These are phyloP conservation scores for Acromyrmex heyeri DNA, from an alignment of 1,140 invertebrate genomes.

Conservation along the genomic window DNA sequence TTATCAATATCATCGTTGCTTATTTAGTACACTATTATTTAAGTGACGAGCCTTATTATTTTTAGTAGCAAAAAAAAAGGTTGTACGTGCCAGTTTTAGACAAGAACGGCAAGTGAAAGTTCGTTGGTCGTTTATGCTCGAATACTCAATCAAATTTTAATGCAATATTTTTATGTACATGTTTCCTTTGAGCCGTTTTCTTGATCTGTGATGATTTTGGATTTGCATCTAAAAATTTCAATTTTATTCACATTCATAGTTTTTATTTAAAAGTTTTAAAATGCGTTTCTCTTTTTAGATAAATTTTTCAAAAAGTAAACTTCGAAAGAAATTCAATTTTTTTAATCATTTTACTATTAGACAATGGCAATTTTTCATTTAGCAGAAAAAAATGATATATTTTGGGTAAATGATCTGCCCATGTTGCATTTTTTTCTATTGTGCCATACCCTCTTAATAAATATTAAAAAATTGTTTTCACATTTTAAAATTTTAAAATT, in stretches of 20 bases:
- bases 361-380: constrained; percentile 20
- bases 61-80: constrained; percentile 74
- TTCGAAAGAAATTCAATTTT: constrained; percentile 3
- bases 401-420: constrained; percentile 30
- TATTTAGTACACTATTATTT: constrained; percentile 61
- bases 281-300: constrained; percentile 13
- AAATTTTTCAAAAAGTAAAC: constrained; percentile 75
- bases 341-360: constrained; percentile 7
- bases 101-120: constrained; percentile 66
- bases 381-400: constrained; percentile 28
- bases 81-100: constrained; percentile 80
- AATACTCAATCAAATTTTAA: constrained; percentile 73
- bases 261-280: not conserved
- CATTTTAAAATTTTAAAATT: constrained; percentile 41
- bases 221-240: constrained; percentile 17
- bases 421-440: constrained; percentile 65
- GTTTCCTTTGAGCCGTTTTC: constrained; percentile 41
- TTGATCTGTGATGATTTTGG: constrained; percentile 31
- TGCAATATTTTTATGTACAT: constrained; percentile 33
- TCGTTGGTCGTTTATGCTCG: constrained; percentile 70
- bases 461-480: constrained; percentile 31
- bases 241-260: constrained; percentile 17
- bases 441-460: constrained; percentile 72
- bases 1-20: constrained; percentile 63
- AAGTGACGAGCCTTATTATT: constrained; percentile 74